Conservation (phyloP, 2,797 vertebrate genomes). For the Florisuga fusca region DNA sequence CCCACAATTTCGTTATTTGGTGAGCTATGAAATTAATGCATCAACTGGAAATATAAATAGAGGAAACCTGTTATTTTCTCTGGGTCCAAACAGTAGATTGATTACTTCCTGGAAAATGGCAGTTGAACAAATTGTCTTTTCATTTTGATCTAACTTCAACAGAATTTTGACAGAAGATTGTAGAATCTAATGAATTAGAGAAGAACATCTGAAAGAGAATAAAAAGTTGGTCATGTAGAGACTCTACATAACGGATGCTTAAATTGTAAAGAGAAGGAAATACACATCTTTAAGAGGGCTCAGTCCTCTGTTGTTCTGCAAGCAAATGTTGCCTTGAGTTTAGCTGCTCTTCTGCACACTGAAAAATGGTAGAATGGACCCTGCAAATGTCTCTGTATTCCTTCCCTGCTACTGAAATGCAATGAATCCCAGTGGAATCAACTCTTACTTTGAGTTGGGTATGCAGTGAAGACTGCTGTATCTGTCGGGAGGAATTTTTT, state of each 20-base stretch:
- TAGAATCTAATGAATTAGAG: background rate
- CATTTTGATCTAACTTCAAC: background rate
- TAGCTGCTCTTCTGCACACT: background rate
- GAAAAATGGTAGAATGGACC: background rate
- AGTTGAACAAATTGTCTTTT: background rate
- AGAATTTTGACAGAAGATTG: background rate
- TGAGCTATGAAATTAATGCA: background rate
- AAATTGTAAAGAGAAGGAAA: background rate
- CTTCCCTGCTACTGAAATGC: background rate
- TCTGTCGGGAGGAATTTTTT: constrained; percentile 35
- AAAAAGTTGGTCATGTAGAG: background rate
- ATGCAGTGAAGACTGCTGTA: background rate
- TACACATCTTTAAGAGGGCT: background rate
- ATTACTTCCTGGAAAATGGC: background rate
- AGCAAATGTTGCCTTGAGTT: background rate
- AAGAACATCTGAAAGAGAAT: background rate
- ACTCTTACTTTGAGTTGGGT: background rate
- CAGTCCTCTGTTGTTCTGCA: background rate
- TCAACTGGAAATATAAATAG: background rate
- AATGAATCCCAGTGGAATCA: background rate
- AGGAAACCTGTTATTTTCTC: background rate
- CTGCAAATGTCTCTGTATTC: background rate
- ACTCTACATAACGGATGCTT: background rate
- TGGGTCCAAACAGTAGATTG: background rate
- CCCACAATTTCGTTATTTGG: background rate